phyloP scores from a whole-genome alignment of 1,140 invertebrate species.

The Drosophila repletoides region DNA sequence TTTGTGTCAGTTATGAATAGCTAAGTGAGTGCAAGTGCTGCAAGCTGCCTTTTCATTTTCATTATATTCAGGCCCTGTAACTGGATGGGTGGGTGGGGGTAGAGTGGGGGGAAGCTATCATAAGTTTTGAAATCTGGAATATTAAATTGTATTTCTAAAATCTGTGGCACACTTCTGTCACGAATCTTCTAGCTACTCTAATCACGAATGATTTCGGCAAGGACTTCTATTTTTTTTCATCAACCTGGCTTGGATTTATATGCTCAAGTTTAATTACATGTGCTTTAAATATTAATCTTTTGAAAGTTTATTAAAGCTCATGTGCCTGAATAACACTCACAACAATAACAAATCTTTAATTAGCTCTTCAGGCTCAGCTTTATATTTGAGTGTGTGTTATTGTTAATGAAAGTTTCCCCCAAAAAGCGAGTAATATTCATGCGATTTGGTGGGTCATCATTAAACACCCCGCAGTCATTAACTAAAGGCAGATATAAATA shows the following conservation, averaged over 20 bases:
- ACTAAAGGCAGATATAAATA: not conserved
- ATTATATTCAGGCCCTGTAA: conserved; percentile 17
- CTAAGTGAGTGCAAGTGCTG: conserved; percentile 59
- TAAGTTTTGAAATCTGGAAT: not conserved
- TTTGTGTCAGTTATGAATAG: conserved; percentile 64
- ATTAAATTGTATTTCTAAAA: not conserved
- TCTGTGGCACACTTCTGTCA: too few relatives aligned
- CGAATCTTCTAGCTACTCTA: too few relatives aligned
- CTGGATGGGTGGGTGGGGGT: not conserved
- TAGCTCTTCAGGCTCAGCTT: not conserved
- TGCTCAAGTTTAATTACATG: too few relatives aligned
- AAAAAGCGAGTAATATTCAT: conserved; percentile 13
- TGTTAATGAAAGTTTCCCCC: conserved; percentile 2
- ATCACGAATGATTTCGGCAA: too few relatives aligned
- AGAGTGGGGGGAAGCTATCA: not conserved
- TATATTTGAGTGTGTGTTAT: not conserved
- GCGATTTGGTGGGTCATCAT: not conserved
- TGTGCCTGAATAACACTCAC: not conserved
- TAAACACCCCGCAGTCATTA: not conserved
- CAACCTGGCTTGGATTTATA: too few relatives aligned
- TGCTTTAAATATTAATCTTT: not conserved
- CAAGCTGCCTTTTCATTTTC: conserved; percentile 41
- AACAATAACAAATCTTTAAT: conserved; percentile 1
- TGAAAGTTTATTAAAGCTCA: not conserved
- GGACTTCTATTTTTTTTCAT: too few relatives aligned